These are phyloP conservation scores for Penelope pileata DNA, from an alignment of 2,113 vertebrate genomes.

Conservation along the genomic window DNA sequence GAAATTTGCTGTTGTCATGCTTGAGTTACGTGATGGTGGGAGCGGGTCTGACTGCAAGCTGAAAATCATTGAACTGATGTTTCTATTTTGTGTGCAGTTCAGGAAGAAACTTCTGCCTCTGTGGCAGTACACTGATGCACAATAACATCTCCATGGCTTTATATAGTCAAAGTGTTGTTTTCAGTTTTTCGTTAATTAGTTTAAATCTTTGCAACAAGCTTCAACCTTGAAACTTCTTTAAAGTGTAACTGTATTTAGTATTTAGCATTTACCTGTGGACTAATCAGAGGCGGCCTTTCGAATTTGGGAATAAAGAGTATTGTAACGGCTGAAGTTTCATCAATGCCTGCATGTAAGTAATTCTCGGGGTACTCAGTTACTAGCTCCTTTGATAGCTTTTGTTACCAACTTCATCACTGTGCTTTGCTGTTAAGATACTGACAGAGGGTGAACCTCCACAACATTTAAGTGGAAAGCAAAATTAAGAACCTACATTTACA, in stretches of 20 bases:
- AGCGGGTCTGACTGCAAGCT: not conserved
- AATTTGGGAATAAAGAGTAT: conserved; percentile 95
- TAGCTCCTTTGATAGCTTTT: not conserved
- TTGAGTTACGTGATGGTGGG: not conserved
- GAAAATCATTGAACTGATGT: not conserved
- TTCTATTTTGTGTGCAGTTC: not conserved
- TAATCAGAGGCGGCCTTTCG: conserved; percentile 92
- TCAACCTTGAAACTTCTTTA: not conserved
- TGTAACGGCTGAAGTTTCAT: conserved; percentile 94
- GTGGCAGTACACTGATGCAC: not conserved
- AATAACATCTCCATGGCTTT: not conserved
- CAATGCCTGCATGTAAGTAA: conserved; percentile 93
- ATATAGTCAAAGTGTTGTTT: not conserved
- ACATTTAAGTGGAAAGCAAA: not conserved
- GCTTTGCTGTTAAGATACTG: not conserved
- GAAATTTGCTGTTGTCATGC: not conserved
- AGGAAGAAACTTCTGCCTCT: not conserved
- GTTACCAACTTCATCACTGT: not conserved
- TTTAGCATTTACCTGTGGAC: conserved; percentile 93
- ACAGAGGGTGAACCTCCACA: not conserved
- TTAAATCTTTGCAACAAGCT: not conserved
- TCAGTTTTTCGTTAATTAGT: not conserved
- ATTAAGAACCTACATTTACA: not conserved
- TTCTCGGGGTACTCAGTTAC: not conserved
- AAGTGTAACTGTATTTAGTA: conserved; percentile 79